Conservation (phyloP, 1,140 invertebrate genomes). For the Pogonus chalceus region DNA sequence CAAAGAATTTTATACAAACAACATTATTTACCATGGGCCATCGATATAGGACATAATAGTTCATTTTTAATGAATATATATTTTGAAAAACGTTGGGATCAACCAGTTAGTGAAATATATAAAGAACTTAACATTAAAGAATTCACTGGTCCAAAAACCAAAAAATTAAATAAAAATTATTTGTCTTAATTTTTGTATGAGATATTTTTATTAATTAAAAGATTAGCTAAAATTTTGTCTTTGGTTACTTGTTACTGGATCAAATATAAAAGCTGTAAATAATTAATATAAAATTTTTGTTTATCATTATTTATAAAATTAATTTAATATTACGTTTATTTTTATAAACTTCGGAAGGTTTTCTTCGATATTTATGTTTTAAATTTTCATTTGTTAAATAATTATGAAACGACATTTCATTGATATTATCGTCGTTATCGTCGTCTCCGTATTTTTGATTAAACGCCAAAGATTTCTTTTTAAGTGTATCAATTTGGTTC, state of each 20-base stretch:
- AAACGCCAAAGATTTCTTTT: background rate
- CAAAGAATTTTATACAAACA: conserved; percentile 71
- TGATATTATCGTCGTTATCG: background rate
- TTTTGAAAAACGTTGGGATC: conserved; percentile 92
- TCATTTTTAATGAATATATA: conserved; percentile 75
- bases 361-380: too few relatives aligned
- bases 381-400: background rate
- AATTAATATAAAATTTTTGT: background rate
- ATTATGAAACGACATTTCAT: background rate
- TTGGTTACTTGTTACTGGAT: conserved; percentile 1
- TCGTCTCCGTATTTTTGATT: background rate
- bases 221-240: too few relatives aligned
- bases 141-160: conserved; percentile 17
- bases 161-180: background rate
- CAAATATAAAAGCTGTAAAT: background rate
- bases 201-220: too few relatives aligned
- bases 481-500: background rate
- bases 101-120: conserved; percentile 70
- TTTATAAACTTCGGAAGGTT: too few relatives aligned
- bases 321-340: too few relatives aligned
- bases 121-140: conserved; percentile 58
- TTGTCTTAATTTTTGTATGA: background rate
- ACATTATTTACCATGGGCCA: conserved; percentile 80
- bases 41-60: conserved; percentile 64
- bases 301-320: background rate